Evolutionary conservation across 1,140 invertebrate genomes (phyloP).

Genomic region (Araneus ventricosus): DNA sequence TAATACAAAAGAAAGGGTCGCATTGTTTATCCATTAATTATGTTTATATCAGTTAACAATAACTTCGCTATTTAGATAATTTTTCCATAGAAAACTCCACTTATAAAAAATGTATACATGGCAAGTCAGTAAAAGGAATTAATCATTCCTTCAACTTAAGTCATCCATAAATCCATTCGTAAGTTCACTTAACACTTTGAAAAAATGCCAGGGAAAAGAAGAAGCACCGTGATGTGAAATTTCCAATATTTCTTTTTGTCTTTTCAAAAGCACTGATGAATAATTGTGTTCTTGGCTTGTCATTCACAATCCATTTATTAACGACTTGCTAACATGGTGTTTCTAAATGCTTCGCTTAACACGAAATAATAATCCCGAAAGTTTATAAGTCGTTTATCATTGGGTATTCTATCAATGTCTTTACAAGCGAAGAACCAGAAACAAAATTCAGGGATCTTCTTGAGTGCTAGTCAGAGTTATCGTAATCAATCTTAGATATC

Average conservation of each 20-base stretch:
- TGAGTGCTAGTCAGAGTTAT: background rate
- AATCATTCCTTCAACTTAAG: background rate
- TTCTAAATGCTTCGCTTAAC: background rate
- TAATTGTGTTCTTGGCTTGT: background rate
- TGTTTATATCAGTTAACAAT: background rate
- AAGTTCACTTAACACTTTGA: slow-evolving; percentile 3
- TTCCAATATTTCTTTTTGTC: slow-evolving; percentile 11
- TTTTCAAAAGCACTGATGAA: background rate
- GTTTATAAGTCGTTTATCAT: background rate
- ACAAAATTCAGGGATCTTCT: background rate
- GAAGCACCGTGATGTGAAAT: background rate
- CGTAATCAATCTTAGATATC: background rate
- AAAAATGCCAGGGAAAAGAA: background rate
- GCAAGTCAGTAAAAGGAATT: background rate
- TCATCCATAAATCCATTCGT: slow-evolving; percentile 15
- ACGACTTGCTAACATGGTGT: background rate
- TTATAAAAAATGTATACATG: background rate
- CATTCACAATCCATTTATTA: slow-evolving; percentile 30
- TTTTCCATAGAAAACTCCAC: background rate
- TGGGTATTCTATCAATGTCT: background rate
- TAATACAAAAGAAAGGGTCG: background rate
- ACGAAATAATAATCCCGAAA: slow-evolving; percentile 7
- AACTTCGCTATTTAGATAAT: background rate
- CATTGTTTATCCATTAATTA: background rate
- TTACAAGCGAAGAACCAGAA: background rate